Percentiles rank a stretch among this genome's conserved stretches.
phyloP scores from a whole-genome alignment of 2,888 invertebrate genomes.

The Macrophya alboannulata region DNA sequence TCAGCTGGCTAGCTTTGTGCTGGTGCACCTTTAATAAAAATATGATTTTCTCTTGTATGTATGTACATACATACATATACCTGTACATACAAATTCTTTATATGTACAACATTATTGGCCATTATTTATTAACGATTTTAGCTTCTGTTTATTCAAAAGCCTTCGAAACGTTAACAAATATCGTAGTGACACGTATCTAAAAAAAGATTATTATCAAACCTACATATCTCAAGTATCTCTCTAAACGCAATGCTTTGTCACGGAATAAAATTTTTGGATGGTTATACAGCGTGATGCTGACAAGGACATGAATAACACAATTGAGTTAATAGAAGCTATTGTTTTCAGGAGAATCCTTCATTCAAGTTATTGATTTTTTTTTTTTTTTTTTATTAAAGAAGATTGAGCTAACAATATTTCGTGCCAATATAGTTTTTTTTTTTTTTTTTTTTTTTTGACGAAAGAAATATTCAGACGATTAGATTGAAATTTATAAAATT shows the following conservation, averaged over 20 bases:
- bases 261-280: slow-evolving; percentile 7
- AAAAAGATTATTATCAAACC: slow-evolving; percentile 39
- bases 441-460: background rate
- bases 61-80: background rate
- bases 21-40: background rate
- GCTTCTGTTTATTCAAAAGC: slow-evolving; percentile 17
- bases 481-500: background rate
- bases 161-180: slow-evolving; percentile 8
- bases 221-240: background rate
- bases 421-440: background rate
- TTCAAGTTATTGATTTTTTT: background rate
- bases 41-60: background rate
- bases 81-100: background rate
- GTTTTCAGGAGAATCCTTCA: background rate
- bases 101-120: background rate
- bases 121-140: slow-evolving; percentile 25
- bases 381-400: background rate
- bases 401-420: background rate
- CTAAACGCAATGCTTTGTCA: slow-evolving; percentile 15
- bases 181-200: slow-evolving; percentile 1
- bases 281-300: slow-evolving; percentile 19
- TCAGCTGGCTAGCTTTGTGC: background rate
- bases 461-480: background rate
- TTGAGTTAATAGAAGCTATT: slow-evolving; percentile 5
- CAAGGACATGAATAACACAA: slow-evolving; percentile 9